phyloP scores from a whole-genome alignment of 2,888 invertebrate species.

The Eledona agricola region DNA sequence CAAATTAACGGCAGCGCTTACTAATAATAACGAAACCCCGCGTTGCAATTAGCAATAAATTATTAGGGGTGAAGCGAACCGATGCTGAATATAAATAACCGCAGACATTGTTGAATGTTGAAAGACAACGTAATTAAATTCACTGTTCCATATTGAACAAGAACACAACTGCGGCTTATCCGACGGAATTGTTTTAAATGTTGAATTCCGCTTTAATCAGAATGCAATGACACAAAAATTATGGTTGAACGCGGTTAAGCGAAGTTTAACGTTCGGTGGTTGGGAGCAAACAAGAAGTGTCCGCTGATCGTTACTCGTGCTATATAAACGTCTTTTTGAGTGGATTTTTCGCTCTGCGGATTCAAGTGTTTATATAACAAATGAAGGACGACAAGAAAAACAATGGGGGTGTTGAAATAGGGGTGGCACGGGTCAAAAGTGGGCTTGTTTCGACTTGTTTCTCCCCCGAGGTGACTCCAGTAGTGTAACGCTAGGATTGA shows the following conservation, averaged over 20 bases:
- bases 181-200: too few relatives aligned
- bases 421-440: conserved; percentile 42
- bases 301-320: too few relatives aligned
- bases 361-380: conserved; percentile 42
- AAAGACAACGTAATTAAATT: too few relatives aligned
- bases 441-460: conserved; percentile 43
- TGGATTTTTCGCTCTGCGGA: conserved; percentile 42
- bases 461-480: conserved; percentile 40
- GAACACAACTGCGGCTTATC: too few relatives aligned
- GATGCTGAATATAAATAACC: not conserved
- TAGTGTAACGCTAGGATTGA: conserved; percentile 42
- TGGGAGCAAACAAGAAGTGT: too few relatives aligned
- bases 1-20: conserved; percentile 11
- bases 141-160: too few relatives aligned
- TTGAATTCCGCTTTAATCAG: too few relatives aligned
- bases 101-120: not conserved
- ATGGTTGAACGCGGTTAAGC: too few relatives aligned
- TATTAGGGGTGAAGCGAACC: not conserved
- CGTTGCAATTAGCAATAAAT: conserved; percentile 19
- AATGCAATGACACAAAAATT: too few relatives aligned
- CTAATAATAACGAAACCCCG: conserved; percentile 7
- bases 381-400: conserved; percentile 43
- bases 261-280: too few relatives aligned
- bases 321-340: conserved; percentile 37
- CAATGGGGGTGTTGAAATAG: conserved; percentile 42